Evolutionary conservation across 1,140 invertebrate species (phyloP).

Genomic region (Episyrphus balteatus): DNA sequence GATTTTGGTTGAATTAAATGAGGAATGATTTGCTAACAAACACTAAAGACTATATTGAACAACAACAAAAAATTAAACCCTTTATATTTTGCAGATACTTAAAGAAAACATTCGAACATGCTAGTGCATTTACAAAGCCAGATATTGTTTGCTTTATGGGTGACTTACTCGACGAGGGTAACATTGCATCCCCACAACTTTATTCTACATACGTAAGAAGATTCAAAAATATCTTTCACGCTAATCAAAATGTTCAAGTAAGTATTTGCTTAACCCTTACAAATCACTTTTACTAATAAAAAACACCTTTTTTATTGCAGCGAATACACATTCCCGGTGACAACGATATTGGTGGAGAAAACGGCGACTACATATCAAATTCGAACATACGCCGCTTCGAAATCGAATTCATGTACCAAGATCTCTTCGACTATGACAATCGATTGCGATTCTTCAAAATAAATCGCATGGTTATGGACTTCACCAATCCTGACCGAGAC

Average conservation of each 20-base stretch:
- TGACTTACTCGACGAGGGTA: constrained; percentile 87
- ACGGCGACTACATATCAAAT: constrained; percentile 55
- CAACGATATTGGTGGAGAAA: constrained; percentile 91
- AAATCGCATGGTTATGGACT: constrained; percentile 52
- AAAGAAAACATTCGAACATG: constrained; percentile 62
- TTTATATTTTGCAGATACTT: constrained; percentile 55
- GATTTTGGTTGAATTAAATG: no score
- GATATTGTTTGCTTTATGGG: constrained; percentile 82
- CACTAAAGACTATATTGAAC: no score
- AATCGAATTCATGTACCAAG: constrained; percentile 58
- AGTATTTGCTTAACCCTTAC: constrained; percentile 29
- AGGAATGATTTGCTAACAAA: no score
- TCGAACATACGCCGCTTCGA: constrained; percentile 69
- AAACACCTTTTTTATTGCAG: constrained; percentile 25
- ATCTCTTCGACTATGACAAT: constrained; percentile 48
- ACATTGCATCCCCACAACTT: constrained; percentile 54
- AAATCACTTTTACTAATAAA: constrained; percentile 39
- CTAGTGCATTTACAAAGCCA: constrained; percentile 61
- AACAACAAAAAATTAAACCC: no score
- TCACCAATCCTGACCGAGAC: constrained; percentile 44
- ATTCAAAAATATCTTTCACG: constrained; percentile 58
- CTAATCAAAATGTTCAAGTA: constrained; percentile 42
- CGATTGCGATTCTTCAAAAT: constrained; percentile 48
- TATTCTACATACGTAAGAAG: constrained; percentile 59
- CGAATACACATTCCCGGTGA: constrained; percentile 83